Conservation (phyloP, 2,888 invertebrate species). For the Drosophila paranaensis region DNA sequence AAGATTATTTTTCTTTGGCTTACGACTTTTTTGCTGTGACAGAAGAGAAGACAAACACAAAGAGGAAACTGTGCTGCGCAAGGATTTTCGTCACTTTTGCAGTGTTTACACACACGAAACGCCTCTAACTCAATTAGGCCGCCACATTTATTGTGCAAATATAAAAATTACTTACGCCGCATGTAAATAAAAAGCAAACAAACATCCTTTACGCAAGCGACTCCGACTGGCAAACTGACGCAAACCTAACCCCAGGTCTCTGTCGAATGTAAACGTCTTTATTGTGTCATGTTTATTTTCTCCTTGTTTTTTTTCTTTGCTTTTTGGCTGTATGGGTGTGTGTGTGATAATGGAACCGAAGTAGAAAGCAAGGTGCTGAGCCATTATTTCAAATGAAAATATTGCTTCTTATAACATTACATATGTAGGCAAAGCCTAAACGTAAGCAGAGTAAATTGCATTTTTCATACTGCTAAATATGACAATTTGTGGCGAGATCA, state of each 20-base stretch:
- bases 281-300: conserved; percentile 32
- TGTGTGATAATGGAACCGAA: conserved; percentile 24
- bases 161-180: conserved; percentile 55
- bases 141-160: conserved; percentile 60
- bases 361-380: conserved; percentile 10
- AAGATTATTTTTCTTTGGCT: conserved; percentile 18
- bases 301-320: not conserved
- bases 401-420: conserved; percentile 1
- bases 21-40: conserved; percentile 24
- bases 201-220: conserved; percentile 11
- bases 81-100: conserved; percentile 44
- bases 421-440: not conserved
- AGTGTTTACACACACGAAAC: conserved; percentile 56
- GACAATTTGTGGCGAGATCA: not conserved
- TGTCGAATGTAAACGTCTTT: conserved; percentile 25
- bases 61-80: conserved; percentile 13
- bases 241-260: conserved; percentile 5
- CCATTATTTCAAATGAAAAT: conserved; percentile 7
- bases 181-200: conserved; percentile 53
- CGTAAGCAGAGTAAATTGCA: not conserved
- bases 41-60: conserved; percentile 29
- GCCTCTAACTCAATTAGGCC: conserved; percentile 56
- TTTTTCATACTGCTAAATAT: not conserved
- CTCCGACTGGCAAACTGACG: too few relatives aligned
- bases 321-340: conserved; percentile 9